phyloP scores from a whole-genome alignment of 2,888 invertebrate genomes.

The Callosobruchus maculatus region DNA sequence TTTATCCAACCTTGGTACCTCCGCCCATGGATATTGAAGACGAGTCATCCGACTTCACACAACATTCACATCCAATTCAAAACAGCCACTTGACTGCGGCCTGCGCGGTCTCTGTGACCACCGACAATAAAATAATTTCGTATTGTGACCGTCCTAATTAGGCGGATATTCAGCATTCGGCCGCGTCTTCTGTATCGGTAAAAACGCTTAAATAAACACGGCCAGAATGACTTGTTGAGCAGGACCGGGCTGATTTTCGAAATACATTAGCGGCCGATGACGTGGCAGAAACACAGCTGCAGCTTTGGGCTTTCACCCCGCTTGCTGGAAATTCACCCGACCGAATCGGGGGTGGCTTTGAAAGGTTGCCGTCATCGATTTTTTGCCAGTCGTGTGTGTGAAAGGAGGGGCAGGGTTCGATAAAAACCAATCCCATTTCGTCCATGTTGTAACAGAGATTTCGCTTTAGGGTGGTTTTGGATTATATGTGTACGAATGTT shows the following conservation, averaged over 20 bases:
- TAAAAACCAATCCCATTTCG: neutral
- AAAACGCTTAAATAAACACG: conserved; percentile 5
- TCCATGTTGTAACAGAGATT: neutral
- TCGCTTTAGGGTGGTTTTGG: neutral
- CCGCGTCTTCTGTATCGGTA: neutral
- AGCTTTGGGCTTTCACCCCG: neutral
- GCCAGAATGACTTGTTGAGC: neutral
- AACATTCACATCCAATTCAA: neutral
- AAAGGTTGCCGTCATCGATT: neutral
- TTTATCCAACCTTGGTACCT: no score
- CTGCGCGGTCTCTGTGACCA: neutral
- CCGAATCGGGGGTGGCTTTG: neutral
- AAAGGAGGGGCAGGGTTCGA: neutral
- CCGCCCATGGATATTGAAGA: neutral
- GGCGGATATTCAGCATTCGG: conserved; percentile 20
- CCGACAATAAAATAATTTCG: conserved; percentile 23
- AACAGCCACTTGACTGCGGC: neutral
- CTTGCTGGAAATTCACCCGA: neutral
- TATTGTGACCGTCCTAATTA: conserved; percentile 27
- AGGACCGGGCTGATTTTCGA: neutral
- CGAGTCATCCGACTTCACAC: neutral
- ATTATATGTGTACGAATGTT: neutral
- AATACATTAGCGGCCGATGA: neutral
- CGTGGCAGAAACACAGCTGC: neutral
- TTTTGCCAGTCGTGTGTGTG: neutral